phyloP scores from a whole-genome alignment of 2,888 invertebrate species.

The Cryptocephalus primarius region DNA sequence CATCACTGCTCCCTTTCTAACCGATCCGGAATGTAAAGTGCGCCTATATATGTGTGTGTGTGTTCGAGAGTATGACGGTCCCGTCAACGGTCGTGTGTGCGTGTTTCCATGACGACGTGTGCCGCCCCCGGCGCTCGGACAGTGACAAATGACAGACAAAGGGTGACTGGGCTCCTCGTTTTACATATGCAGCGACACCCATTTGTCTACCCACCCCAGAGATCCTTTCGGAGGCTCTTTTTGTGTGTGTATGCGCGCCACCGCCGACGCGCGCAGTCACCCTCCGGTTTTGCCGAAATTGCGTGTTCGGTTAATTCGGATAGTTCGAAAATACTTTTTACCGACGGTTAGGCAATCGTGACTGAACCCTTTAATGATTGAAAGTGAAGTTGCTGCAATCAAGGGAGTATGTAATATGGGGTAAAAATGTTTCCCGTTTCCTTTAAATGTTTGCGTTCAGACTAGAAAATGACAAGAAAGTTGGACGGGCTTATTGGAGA shows the following conservation, averaged over 20 bases:
- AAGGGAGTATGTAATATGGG: too few relatives aligned
- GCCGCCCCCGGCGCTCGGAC: conserved; percentile 34
- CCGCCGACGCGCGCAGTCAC: conserved; percentile 8
- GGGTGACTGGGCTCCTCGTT: conserved; percentile 38
- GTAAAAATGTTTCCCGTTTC: too few relatives aligned
- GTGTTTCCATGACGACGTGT: conserved; percentile 33
- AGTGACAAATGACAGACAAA: conserved; percentile 41
- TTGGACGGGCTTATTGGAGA: too few relatives aligned
- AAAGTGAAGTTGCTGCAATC: too few relatives aligned
- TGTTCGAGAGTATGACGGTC: conserved; percentile 14
- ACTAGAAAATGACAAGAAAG: too few relatives aligned
- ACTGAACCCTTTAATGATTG: too few relatives aligned
- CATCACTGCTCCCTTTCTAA: too few relatives aligned
- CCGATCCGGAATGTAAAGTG: too few relatives aligned
- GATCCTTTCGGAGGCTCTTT: conserved; percentile 13
- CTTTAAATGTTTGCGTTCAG: too few relatives aligned
- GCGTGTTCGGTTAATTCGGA: neutral
- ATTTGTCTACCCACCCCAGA: conserved; percentile 35
- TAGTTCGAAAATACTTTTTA: neutral
- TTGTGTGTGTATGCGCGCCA: neutral
- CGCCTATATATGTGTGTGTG: too few relatives aligned
- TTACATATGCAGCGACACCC: conserved; percentile 42
- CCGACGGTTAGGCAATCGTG: too few relatives aligned
- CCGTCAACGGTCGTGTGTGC: conserved; percentile 22
- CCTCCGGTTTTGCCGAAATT: neutral